Evolutionary conservation across 2,797 vertebrate species (phyloP), one percentile per base, ranked within the genome.

Genomic region (Luscinia megarhynchos): DNA sequence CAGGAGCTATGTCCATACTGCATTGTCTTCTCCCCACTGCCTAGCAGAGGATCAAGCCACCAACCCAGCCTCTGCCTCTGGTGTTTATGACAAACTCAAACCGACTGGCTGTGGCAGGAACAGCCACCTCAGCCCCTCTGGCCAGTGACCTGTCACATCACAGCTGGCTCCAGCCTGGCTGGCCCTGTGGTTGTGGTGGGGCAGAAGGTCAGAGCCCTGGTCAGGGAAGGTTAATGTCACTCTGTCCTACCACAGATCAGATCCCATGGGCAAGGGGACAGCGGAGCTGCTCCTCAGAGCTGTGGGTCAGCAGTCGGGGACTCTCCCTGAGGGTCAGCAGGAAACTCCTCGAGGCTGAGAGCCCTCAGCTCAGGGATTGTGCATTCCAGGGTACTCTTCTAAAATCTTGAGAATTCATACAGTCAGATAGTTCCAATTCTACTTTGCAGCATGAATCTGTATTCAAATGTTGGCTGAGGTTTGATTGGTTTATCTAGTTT

Each of bases 141-240:
- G 43, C 67, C 0, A 0, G 18, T 57, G 58, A 57, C 6, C 15
- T 73, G 54, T 30, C 59, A 40, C 5, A 29, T 62, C 70, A 20
- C 0, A 0, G 30, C 41, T 50, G 53, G 38, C 38, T 69, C 14
- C 66, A 80, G 29, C 40, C 36, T 45, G 67, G 51, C 8, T 0
- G 1, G 38, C 27, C 43, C 18, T 29, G 29, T 12, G 40, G 24
- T 2, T 59, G n/a, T 64, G 59, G 22, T 36, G 43, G 40, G 45
- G 29, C 53, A 66, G 51, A 36, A 58, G 45, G 45, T 45, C 51
- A 87, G 59, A 58, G 59, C n/a, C 11, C 11, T 0, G 0, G 7
- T 30, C 45, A 66, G 38, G 30, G 59, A 80, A 32, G 38, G 85
- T 38, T 30, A 15, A 22, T 4, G 29, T 26, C 40, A 17, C 29